Conservation (phyloP, 2,797 vertebrate genomes). For the Falco berigora region DNA sequence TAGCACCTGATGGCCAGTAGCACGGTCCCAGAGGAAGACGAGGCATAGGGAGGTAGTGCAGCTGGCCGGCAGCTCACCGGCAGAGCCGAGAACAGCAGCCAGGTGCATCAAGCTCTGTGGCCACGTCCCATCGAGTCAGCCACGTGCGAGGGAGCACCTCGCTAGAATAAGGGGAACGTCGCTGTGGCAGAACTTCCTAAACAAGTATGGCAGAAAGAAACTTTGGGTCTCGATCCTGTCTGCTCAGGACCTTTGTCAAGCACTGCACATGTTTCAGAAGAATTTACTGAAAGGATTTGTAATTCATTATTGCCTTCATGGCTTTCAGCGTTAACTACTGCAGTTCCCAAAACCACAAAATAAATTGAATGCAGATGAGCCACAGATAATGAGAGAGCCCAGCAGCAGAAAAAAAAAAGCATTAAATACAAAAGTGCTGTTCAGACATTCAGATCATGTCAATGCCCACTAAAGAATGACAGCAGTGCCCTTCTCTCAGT, state of each 20-base stretch:
- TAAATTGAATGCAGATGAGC: neutral
- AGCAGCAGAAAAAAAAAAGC: neutral
- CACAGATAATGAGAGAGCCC: neutral
- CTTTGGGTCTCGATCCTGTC: neutral
- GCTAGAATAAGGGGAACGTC: neutral
- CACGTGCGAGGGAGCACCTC: neutral
- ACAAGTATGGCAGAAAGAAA: neutral
- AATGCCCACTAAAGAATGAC: neutral
- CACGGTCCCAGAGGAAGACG: neutral
- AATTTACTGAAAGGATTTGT: neutral
- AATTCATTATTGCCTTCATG: fast-evolving
- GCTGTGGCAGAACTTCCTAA: neutral
- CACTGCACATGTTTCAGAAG: neutral
- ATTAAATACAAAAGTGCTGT: neutral
- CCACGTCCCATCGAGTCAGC: neutral
- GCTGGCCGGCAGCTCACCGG: neutral
- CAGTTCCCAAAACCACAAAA: neutral
- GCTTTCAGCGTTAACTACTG: neutral
- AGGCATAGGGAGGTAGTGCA: neutral
- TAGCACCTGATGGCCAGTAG: neutral
- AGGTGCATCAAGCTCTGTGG: neutral
- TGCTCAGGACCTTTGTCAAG: neutral
- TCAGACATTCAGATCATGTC: neutral
- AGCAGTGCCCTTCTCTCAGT: neutral
- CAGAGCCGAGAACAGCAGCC: neutral